Conservation (phyloP, 2,797 vertebrate genomes). For the Malacoraja senta region DNA sequence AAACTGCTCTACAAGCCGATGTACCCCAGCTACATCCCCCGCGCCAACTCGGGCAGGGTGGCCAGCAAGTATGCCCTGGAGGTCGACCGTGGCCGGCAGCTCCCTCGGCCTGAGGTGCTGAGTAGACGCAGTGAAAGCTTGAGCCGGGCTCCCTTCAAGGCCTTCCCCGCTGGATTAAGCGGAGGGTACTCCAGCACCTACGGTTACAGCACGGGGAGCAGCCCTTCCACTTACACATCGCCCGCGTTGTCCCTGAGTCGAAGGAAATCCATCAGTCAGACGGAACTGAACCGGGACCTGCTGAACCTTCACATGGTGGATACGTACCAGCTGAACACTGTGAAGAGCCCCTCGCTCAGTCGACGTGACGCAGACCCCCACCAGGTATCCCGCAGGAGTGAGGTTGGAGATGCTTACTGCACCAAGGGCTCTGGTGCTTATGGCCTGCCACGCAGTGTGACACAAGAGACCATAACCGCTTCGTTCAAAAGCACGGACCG, state of each 20-base stretch:
- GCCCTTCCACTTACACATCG: conserved; percentile 58
- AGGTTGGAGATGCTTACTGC: conserved; percentile 60
- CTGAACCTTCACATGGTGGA: conserved; percentile 67
- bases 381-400: conserved; percentile 57
- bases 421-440: conserved; percentile 50
- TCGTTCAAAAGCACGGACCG: conserved; percentile 49
- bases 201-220: conserved; percentile 60
- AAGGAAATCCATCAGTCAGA: conserved; percentile 83
- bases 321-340: conserved; percentile 46
- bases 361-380: conserved; percentile 57
- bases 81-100: conserved; percentile 61
- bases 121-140: conserved; percentile 69
- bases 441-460: conserved; percentile 58
- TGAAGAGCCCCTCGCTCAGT: conserved; percentile 45
- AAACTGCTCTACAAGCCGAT: background rate
- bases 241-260: conserved; percentile 58
- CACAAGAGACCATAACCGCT: conserved; percentile 62
- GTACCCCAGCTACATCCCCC: background rate
- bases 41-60: background rate
- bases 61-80: conserved; percentile 54
- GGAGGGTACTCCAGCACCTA: conserved; percentile 57
- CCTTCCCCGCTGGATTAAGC: conserved; percentile 62
- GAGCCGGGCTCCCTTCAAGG: conserved; percentile 63
- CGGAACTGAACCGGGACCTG: conserved; percentile 78
- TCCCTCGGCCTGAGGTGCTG: conserved; percentile 70